A percentile compares a stretch with the other conserved stretches of the same genome.
These are phyloP conservation scores for Baronia brevicornis DNA, from an alignment of 2,888 invertebrate species.

Conservation along the genomic window DNA sequence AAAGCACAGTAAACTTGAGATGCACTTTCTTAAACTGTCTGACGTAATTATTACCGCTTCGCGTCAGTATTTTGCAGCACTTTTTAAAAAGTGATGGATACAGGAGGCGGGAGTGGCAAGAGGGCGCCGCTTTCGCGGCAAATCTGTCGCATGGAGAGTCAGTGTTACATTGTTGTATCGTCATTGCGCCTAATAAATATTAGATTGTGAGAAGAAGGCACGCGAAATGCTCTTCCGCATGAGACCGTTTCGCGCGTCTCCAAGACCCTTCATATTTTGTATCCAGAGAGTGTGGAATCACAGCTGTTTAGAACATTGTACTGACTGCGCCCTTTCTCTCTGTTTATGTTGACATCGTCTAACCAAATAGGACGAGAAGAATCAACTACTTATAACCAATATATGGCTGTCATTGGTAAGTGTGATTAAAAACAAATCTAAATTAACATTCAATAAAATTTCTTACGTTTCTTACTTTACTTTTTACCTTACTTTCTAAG, in stretches of 20 bases:
- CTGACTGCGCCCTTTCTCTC: conserved; percentile 77
- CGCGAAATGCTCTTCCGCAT: conserved; percentile 45
- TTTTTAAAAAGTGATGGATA: conserved; percentile 27
- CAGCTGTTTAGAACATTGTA: conserved; percentile 63
- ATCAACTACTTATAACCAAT: conserved; percentile 96
- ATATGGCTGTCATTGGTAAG: conserved; percentile 97
- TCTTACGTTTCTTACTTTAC: conserved; percentile 50
- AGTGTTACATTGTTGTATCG: conserved; percentile 67
- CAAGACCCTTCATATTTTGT: conserved; percentile 48
- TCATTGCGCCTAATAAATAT: conserved; percentile 44
- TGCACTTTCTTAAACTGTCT: conserved; percentile 19
- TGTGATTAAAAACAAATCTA: conserved; percentile 76
- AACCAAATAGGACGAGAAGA: conserved; percentile 93
- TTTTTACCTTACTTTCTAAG: conserved; percentile 43
- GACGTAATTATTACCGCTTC: conserved; percentile 11
- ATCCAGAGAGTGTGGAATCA: conserved; percentile 54
- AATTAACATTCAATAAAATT: conserved; percentile 70
- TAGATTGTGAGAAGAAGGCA: conserved; percentile 61
- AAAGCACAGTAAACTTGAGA: conserved; percentile 27
- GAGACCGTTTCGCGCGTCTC: conserved; percentile 40
- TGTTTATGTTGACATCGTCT: conserved; percentile 82
- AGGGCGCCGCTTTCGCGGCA: conserved; percentile 62
- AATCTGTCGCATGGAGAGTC: conserved; percentile 68
- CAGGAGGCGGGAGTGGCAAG: conserved; percentile 57
- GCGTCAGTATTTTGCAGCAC: conserved; percentile 19